Conservation (phyloP, 2,888 invertebrate species). For the Sinohyriopsis cumingii region DNA sequence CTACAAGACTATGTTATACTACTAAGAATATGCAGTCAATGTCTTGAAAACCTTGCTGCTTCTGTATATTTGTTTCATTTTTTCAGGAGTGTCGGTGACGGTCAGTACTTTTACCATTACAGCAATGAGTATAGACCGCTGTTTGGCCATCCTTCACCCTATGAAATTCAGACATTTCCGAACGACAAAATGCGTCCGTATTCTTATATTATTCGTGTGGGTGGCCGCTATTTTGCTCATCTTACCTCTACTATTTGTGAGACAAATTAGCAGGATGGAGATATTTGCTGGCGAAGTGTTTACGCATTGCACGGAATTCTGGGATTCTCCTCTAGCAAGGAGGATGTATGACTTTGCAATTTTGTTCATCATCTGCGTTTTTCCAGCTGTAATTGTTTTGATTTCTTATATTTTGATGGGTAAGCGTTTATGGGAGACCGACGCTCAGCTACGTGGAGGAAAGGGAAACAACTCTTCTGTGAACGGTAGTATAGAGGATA, state of each 20-base stretch:
- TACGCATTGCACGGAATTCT: slow-evolving; percentile 78
- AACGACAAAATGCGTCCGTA: slow-evolving; percentile 79
- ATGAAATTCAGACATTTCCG: slow-evolving; percentile 82
- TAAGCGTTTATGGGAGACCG: slow-evolving; percentile 73
- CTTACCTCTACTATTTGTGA: slow-evolving; percentile 78
- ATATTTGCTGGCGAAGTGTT: slow-evolving; percentile 35
- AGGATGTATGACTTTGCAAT: slow-evolving; percentile 80
- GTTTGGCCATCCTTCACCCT: slow-evolving; percentile 81
- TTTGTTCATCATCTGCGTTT: slow-evolving; percentile 83
- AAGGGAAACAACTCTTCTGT: slow-evolving; percentile 11
- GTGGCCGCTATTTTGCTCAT: slow-evolving; percentile 80
- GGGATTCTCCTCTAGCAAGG: slow-evolving; percentile 74
- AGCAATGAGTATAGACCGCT: slow-evolving; percentile 84
- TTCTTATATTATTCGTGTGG: slow-evolving; percentile 80
- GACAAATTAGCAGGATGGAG: slow-evolving; percentile 37
- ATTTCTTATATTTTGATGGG: slow-evolving; percentile 66
- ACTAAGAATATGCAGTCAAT: too few relatives aligned
- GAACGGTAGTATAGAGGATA: slow-evolving; percentile 18
- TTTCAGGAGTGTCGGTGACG: slow-evolving; percentile 77
- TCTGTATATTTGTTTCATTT: neutral
- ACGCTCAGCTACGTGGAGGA: slow-evolving; percentile 35
- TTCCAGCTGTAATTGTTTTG: slow-evolving; percentile 78
- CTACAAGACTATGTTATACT: neutral
- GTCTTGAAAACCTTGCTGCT: neutral
- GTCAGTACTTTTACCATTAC: slow-evolving; percentile 87